A percentile compares a stretch with the other conserved stretches of the same genome.
Conservation (phyloP, 2,113 vertebrate species). For the Capreolus pygargus region DNA sequence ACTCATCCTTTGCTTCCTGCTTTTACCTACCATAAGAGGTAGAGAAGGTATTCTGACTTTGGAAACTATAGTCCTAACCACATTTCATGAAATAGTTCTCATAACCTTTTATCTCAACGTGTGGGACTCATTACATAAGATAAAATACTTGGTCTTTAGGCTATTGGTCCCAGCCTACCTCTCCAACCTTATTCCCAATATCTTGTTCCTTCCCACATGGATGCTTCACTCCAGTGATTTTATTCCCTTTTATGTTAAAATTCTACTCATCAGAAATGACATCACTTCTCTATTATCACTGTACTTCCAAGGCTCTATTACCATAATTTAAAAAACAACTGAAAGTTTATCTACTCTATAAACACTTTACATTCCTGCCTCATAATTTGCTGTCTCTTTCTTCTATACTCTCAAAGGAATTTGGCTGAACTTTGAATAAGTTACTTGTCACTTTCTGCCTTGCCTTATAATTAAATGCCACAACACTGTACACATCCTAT, state of each 20-base stretch:
- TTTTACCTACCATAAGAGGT: neutral
- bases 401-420: neutral
- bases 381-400: neutral
- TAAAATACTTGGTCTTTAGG: neutral
- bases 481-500: neutral
- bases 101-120: slow-evolving; percentile 67
- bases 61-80: neutral
- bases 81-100: slow-evolving; percentile 59
- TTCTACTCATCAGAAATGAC: neutral
- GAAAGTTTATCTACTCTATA: neutral
- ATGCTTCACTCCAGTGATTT: neutral
- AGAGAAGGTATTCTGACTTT: neutral
- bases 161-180: neutral
- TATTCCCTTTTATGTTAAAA: neutral
- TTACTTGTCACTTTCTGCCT: neutral
- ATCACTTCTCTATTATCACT: neutral
- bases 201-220: neutral
- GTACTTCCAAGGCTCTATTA: neutral
- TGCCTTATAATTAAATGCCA: neutral
- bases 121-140: slow-evolving; percentile 41
- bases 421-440: neutral
- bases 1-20: neutral
- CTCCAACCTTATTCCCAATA: neutral
- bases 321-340: neutral
- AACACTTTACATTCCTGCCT: neutral